These are phyloP conservation scores for Hydrocynus forskahlii DNA, from an alignment of 2,797 vertebrate species.

Conservation along the genomic window DNA sequence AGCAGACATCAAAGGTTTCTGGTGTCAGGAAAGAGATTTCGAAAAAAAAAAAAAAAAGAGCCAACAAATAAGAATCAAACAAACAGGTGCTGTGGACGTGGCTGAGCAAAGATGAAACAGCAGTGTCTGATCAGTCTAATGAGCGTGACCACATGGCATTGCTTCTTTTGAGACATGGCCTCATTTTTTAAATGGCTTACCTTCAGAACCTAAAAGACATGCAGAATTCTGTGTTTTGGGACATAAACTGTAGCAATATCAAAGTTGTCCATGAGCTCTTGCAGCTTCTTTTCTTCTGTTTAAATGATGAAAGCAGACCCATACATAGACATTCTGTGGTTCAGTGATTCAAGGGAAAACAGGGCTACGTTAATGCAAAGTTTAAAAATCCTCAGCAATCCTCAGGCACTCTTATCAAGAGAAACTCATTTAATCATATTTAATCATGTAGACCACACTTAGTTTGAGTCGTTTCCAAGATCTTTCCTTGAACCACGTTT, in stretches of 20 bases:
- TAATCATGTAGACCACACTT: no score
- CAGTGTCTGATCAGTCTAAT: conserved; percentile 45
- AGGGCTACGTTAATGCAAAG: no score
- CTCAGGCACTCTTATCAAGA: no score
- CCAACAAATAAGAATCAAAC: conserved; percentile 45
- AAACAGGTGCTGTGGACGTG: conserved; percentile 52
- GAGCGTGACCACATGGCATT: conserved; percentile 21
- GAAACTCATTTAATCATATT: no score
- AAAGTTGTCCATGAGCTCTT: not conserved
- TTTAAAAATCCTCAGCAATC: no score
- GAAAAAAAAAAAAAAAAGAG: conserved; percentile 27
- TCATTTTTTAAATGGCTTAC: not conserved
- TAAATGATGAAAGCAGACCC: not conserved
- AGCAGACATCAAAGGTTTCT: conserved; percentile 52
- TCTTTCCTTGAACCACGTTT: no score
- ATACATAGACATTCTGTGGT: no score
- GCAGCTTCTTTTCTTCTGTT: not conserved
- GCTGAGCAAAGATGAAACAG: conserved; percentile 36
- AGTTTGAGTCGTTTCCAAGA: no score
- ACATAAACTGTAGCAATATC: not conserved
- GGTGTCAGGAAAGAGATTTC: conserved; percentile 38
- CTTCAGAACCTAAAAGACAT: not conserved
- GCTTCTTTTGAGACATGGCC: conserved; percentile 1
- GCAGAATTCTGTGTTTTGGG: not conserved
- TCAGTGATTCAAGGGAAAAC: no score